Evolutionary conservation across 1,140 invertebrate species (phyloP).

Genomic region (Trichogramma pretiosum): DNA sequence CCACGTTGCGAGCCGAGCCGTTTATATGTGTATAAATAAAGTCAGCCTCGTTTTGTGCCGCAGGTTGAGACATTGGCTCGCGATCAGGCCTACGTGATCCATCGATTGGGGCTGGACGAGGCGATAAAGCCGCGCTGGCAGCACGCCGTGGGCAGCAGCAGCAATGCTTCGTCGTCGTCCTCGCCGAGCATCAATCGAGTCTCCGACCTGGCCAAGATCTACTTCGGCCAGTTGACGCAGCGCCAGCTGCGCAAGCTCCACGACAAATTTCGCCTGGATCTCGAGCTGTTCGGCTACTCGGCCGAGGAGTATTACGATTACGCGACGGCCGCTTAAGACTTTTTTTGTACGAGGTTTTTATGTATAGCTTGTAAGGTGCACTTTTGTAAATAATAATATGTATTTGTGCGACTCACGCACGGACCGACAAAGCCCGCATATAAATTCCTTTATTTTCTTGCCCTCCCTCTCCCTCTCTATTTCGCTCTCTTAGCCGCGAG

Average conservation of each 20-base stretch:
- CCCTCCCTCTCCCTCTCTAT: too few relatives aligned
- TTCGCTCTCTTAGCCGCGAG: too few relatives aligned
- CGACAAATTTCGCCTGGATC: slow-evolving; percentile 48
- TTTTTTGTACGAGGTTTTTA: too few relatives aligned
- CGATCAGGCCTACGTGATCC: slow-evolving; percentile 47
- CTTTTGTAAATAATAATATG: too few relatives aligned
- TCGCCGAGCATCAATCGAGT: neutral
- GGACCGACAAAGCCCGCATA: too few relatives aligned
- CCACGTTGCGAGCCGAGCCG: too few relatives aligned
- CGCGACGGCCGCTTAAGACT: slow-evolving; percentile 13
- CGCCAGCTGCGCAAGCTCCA: slow-evolving; percentile 40
- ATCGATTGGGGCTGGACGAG: slow-evolving; percentile 28
- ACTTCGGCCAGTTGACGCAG: slow-evolving; percentile 42
- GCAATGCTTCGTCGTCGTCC: too few relatives aligned
- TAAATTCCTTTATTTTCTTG: too few relatives aligned
- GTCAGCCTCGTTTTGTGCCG: slow-evolving; percentile 1
- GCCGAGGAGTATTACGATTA: slow-evolving; percentile 37
- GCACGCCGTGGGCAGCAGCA: slow-evolving; percentile 30
- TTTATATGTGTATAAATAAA: neutral
- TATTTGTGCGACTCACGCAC: too few relatives aligned
- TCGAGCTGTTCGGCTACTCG: slow-evolving; percentile 48
- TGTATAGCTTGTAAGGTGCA: too few relatives aligned
- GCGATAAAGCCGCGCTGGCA: slow-evolving; percentile 39
- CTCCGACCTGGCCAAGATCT: slow-evolving; percentile 28
- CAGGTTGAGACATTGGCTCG: slow-evolving; percentile 49